Evolutionary conservation across 2,113 vertebrate species (phyloP).

Genomic region (Festucalex cinctus): DNA sequence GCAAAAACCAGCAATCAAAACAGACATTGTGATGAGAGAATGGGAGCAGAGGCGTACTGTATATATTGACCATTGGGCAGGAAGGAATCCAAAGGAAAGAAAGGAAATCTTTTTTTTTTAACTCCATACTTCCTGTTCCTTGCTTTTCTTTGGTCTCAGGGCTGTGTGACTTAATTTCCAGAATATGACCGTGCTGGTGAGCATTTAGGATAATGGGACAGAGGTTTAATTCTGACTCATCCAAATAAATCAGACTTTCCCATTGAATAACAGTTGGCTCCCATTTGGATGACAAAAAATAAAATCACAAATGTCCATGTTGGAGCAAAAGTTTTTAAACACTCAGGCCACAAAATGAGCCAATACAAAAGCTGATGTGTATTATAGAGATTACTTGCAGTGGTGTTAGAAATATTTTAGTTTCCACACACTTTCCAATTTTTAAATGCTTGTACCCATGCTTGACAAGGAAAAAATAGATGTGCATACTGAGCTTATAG

Average conservation of each 20-base stretch:
- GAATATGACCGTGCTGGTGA: constrained; percentile 10
- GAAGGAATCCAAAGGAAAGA: constrained; percentile 50
- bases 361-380: no score
- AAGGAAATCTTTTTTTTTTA: constrained; percentile 44
- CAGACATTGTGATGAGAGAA: constrained; percentile 3
- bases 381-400: no score
- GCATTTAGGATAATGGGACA: background rate
- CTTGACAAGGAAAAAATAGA: no score
- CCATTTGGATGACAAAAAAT: background rate
- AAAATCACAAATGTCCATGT: background rate
- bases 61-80: constrained; percentile 31
- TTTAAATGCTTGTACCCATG: no score
- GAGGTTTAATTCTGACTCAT: background rate
- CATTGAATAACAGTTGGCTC: background rate
- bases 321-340: background rate
- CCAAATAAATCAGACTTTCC: background rate
- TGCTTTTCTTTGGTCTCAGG: constrained; percentile 42
- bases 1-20: background rate
- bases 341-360: background rate
- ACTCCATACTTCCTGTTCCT: constrained; percentile 54
- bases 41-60: constrained; percentile 12
- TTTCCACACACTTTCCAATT: no score
- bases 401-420: no score
- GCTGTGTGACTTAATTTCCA: constrained; percentile 55
- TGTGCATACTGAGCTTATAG: no score